phyloP scores from a whole-genome alignment of 2,797 vertebrate genomes.

The Liasis olivaceus region DNA sequence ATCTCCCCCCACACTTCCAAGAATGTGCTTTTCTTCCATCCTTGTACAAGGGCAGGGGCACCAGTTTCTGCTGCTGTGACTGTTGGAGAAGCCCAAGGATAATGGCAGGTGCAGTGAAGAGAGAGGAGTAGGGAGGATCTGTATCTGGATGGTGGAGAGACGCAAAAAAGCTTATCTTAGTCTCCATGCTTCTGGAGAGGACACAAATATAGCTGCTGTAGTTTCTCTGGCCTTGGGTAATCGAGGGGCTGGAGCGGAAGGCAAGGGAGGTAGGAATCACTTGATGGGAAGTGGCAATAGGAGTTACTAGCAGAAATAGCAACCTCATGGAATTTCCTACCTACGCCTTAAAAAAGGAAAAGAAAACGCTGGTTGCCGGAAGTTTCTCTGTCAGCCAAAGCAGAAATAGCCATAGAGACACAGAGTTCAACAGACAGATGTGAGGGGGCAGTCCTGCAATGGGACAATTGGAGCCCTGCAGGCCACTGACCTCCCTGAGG shows the following conservation, averaged over 20 bases:
- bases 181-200: neutral
- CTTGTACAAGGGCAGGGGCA: neutral
- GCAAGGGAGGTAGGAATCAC: neutral
- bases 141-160: neutral
- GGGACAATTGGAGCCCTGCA: neutral
- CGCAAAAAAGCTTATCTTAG: neutral
- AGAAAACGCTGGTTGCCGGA: neutral
- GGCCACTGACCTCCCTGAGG: neutral
- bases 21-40: neutral
- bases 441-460: neutral
- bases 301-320: neutral
- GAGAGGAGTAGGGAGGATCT: neutral
- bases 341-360: neutral
- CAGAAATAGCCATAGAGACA: neutral
- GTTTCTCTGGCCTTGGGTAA: neutral
- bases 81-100: neutral
- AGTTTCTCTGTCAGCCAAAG: neutral
- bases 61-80: neutral
- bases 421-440: neutral
- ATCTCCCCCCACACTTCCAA: neutral
- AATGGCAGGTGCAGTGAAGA: neutral
- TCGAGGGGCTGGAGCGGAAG: neutral
- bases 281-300: neutral
- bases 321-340: neutral
- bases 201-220: neutral